Conservation (phyloP, 2,113 vertebrate species). For the Ptilonorhynchus violaceus region DNA sequence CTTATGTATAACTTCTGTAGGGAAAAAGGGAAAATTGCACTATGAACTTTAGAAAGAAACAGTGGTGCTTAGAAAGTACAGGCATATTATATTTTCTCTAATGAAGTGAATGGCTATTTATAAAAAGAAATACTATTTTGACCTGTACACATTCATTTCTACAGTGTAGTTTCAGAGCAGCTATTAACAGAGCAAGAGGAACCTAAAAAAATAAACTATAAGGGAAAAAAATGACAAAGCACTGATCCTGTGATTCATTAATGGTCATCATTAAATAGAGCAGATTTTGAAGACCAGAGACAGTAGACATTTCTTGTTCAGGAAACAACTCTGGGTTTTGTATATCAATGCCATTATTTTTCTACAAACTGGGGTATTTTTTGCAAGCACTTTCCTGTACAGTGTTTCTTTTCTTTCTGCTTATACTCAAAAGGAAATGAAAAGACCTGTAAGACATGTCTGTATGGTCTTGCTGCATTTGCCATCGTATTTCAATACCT, state of each 20-base stretch:
- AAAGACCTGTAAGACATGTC: neutral
- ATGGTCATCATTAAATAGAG: neutral
- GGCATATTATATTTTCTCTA: conserved; percentile 46
- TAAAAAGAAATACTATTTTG: conserved; percentile 51
- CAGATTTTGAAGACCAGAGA: conserved; percentile 26
- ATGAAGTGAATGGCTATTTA: conserved; percentile 62
- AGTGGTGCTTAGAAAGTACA: conserved; percentile 61
- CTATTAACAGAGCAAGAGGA: conserved; percentile 27
- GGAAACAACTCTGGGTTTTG: conserved; percentile 23
- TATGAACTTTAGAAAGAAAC: conserved; percentile 62
- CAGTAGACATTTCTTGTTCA: conserved; percentile 18
- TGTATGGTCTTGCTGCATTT: conserved; percentile 41
- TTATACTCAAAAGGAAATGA: conserved; percentile 32
- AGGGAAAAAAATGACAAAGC: conserved; percentile 10
- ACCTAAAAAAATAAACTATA: neutral
- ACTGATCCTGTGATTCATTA: conserved; percentile 24
- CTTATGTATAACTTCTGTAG: conserved; percentile 41
- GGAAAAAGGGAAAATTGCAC: conserved; percentile 72
- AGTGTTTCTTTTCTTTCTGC: conserved; percentile 52
- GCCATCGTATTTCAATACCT: conserved; percentile 40
- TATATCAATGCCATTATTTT: conserved; percentile 48
- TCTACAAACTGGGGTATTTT: conserved; percentile 30
- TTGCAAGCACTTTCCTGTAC: conserved; percentile 65
- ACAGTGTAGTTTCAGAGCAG: neutral
- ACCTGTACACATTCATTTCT: conserved; percentile 27